These are phyloP conservation scores for Microplitis deprimator DNA, from an alignment of 2,888 invertebrate species.

Conservation along the genomic window DNA sequence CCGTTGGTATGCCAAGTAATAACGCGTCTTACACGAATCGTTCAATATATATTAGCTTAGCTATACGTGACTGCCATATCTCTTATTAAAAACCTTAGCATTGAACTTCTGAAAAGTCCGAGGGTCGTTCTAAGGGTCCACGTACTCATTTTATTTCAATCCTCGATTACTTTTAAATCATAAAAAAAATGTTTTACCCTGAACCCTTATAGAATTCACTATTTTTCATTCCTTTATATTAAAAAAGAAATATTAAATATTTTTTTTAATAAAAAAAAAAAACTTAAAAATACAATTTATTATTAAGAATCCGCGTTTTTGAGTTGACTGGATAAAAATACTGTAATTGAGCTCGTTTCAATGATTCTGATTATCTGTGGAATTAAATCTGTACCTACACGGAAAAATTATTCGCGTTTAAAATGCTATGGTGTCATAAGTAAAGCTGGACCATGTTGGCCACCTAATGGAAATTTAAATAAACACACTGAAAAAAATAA, in stretches of 20 bases:
- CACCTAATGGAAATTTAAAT: no score
- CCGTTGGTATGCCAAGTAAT: conserved; percentile 57
- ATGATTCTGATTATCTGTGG: no score
- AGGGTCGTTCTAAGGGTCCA: conserved; percentile 7
- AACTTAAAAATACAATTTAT: no score
- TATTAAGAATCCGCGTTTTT: no score
- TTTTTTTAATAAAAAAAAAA: neutral
- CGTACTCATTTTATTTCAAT: conserved; percentile 3
- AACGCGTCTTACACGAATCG: conserved; percentile 51
- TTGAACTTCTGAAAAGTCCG: conserved; percentile 25
- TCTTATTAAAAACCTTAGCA: conserved; percentile 58
- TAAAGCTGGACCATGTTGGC: no score
- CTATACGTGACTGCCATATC: conserved; percentile 13
- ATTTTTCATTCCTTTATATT: neutral
- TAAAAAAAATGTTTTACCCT: neutral
- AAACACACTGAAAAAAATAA: no score
- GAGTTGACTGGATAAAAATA: no score
- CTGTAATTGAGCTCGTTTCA: no score
- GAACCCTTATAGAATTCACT: neutral
- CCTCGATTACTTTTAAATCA: neutral
- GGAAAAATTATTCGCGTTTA: no score
- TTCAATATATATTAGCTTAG: conserved; percentile 23
- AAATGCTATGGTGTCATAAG: no score
- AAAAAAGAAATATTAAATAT: neutral
- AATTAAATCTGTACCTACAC: no score